These are phyloP conservation scores for Gymnorhina tibicen DNA, from an alignment of 2,113 vertebrate genomes.

Conservation along the genomic window DNA sequence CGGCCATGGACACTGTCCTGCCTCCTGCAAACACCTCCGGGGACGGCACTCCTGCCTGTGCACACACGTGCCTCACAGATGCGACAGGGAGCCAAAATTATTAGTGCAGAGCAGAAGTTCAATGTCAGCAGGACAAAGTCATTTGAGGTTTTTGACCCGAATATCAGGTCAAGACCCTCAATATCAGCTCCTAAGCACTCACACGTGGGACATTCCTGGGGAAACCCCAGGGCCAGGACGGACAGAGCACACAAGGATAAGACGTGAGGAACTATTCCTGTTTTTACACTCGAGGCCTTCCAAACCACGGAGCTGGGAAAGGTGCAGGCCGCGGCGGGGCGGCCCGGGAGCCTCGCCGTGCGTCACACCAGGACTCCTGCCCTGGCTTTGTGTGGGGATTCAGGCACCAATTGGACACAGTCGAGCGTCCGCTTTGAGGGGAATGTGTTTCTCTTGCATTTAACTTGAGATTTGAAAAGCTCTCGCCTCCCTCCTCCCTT, in stretches of 20 bases:
- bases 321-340: background rate
- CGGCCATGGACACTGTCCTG: background rate
- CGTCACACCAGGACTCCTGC: background rate
- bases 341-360: background rate
- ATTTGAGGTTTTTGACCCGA: background rate
- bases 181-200: background rate
- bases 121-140: background rate
- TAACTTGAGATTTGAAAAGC: slow-evolving; percentile 49
- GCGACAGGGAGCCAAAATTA: background rate
- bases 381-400: slow-evolving; percentile 26
- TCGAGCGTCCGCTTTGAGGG: slow-evolving; percentile 2
- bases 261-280: background rate
- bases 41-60: background rate
- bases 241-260: background rate
- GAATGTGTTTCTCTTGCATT: slow-evolving; percentile 56
- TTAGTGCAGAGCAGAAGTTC: background rate
- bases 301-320: background rate
- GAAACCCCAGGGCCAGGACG: background rate
- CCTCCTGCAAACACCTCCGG: background rate
- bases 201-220: background rate
- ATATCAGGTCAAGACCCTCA: background rate
- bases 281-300: background rate
- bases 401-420: slow-evolving; percentile 31
- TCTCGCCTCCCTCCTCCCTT: slow-evolving; percentile 46
- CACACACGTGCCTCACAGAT: background rate